A percentile compares a stretch with the other conserved stretches of the same genome.
Conservation (phyloP, 2,113 vertebrate genomes). For the Rhinoptilus africanus region DNA sequence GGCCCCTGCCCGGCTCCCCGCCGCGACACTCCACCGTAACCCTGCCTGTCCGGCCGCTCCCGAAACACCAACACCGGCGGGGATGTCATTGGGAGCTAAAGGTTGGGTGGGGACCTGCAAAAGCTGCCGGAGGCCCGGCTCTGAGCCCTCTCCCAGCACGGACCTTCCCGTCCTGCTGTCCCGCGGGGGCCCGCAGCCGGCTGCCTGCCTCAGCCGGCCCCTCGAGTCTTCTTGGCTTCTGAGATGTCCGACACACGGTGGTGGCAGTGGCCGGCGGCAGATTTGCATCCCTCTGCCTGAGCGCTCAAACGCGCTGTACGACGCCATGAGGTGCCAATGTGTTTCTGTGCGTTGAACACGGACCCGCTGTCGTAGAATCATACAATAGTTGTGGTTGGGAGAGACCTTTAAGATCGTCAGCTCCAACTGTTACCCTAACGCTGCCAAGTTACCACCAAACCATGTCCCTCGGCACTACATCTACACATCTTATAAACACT, state of each 20-base stretch:
- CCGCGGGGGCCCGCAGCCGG: accelerated
- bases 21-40: too few species aligned
- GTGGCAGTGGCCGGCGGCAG: not conserved
- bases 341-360: not conserved
- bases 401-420: not conserved
- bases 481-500: too few species aligned
- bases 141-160: accelerated
- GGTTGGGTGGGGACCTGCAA: accelerated
- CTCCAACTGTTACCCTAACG: not conserved
- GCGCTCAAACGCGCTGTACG: accelerated
- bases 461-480: not conserved
- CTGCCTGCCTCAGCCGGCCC: not conserved
- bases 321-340: not conserved
- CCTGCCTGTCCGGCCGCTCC: not conserved
- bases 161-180: not conserved
- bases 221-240: not conserved
- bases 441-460: not conserved
- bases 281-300: not conserved
- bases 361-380: not conserved
- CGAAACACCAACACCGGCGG: accelerated
- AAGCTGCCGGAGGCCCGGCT: not conserved
- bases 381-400: not conserved
- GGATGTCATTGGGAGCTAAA: not conserved
- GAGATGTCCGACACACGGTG: not conserved
- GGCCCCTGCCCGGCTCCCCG: not conserved